Conservation (phyloP, 2,113 vertebrate species). For the Hassar affinis region DNA sequence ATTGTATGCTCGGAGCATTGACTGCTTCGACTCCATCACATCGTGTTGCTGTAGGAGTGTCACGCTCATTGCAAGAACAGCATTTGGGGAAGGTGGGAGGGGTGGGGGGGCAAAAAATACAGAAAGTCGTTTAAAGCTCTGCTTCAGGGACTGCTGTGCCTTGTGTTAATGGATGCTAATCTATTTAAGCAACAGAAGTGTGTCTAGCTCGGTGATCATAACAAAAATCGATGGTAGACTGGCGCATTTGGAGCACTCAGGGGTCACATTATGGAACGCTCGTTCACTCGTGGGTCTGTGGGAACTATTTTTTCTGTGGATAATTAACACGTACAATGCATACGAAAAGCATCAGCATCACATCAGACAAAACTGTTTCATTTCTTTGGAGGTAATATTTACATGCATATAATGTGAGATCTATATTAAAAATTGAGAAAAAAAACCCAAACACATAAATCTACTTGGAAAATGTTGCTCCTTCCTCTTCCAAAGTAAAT, state of each 20-base stretch:
- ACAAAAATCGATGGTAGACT: constrained; percentile 1
- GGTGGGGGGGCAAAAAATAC: no score
- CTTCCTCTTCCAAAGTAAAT: neutral
- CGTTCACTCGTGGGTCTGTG: neutral
- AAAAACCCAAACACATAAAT: neutral
- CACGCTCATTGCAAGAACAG: neutral
- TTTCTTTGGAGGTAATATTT: neutral
- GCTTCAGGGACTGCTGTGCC: neutral
- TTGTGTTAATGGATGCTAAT: constrained; percentile 2
- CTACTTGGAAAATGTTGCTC: neutral
- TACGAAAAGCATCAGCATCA: neutral
- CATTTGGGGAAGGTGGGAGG: neutral
- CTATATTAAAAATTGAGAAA: neutral
- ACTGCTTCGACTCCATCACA: neutral
- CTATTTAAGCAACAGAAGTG: constrained; percentile 5
- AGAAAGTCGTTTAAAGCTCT: neutral
- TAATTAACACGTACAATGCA: neutral
- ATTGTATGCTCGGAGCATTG: neutral
- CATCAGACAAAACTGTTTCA: neutral
- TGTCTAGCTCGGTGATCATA: neutral
- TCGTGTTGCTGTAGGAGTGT: neutral
- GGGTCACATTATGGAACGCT: neutral
- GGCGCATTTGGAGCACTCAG: neutral
- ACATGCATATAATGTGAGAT: neutral
- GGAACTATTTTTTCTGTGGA: neutral